Evolutionary conservation across 2,888 invertebrate species (phyloP).

Genomic region (Phorcus lineatus): DNA sequence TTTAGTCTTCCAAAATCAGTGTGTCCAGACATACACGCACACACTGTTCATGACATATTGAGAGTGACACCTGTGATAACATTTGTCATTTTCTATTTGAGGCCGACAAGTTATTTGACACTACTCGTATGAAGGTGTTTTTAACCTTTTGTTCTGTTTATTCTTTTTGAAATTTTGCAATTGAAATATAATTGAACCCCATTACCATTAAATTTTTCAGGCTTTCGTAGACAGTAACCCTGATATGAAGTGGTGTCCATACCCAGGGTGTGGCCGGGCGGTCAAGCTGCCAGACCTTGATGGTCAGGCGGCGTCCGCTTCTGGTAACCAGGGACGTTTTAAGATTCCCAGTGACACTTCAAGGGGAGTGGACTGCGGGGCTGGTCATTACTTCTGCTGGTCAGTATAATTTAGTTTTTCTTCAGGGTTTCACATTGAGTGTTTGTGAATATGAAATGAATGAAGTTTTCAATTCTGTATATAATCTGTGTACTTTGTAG

Average conservation of each 20-base stretch:
- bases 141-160: no score
- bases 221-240: slow-evolving; percentile 84
- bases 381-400: slow-evolving; percentile 84
- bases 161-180: no score
- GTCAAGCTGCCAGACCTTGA: slow-evolving; percentile 80
- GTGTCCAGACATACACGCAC: no score
- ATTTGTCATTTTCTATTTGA: no score
- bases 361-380: slow-evolving; percentile 83
- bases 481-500: not conserved
- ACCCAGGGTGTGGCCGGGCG: slow-evolving; percentile 82
- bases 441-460: not conserved
- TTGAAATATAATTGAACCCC: no score
- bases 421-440: not conserved
- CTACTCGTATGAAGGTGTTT: no score
- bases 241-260: slow-evolving; percentile 84
- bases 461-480: not conserved
- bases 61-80: no score
- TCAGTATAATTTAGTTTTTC: slow-evolving; percentile 63
- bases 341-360: slow-evolving; percentile 69
- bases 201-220: slow-evolving; percentile 69
- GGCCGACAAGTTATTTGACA: no score
- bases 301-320: slow-evolving; percentile 21
- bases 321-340: slow-evolving; percentile 39
- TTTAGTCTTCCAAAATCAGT: no score
- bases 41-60: no score